Percentiles rank a stretch among this genome's conserved stretches.
These are phyloP conservation scores for Eurystomus gularis DNA, from an alignment of 2,113 vertebrate genomes.

Conservation along the genomic window DNA sequence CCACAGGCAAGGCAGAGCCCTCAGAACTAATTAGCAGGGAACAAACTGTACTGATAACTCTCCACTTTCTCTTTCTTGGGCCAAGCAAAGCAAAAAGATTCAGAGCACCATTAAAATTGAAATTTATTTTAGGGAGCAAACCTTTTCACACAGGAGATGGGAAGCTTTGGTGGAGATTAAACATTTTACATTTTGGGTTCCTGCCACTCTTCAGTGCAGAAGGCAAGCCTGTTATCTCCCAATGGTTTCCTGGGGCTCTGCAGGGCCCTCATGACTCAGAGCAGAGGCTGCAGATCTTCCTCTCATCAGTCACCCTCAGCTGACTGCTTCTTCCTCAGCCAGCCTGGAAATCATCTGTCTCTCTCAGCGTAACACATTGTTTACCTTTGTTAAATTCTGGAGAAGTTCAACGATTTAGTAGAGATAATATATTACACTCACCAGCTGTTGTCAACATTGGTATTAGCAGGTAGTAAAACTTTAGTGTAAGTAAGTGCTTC, in stretches of 20 bases:
- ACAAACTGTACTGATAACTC: not conserved
- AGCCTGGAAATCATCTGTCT: not conserved
- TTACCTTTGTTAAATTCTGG: not conserved
- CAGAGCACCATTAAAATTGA: not conserved
- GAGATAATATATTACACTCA: not conserved
- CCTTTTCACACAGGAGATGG: not conserved
- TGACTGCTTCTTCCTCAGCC: not conserved
- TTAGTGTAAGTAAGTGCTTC: not conserved
- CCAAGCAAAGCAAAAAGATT: not conserved
- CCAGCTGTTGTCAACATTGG: not conserved
- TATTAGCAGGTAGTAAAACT: not conserved
- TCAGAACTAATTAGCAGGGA: not conserved
- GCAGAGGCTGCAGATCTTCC: not conserved
- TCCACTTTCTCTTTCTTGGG: not conserved
- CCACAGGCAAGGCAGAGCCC: not conserved
- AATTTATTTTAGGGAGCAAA: not conserved
- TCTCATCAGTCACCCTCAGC: not conserved
- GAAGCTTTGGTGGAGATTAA: not conserved
- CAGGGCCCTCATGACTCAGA: not conserved
- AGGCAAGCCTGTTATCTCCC: not conserved
- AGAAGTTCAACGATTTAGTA: not conserved
- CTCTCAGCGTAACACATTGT: not conserved
- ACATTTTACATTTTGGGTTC: not conserved
- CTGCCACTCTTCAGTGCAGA: not conserved
- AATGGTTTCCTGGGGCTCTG: not conserved